Base-by-base conservation (phyloP, 2,888 invertebrate genomes). In the Colostygia pectinataria region DNA sequence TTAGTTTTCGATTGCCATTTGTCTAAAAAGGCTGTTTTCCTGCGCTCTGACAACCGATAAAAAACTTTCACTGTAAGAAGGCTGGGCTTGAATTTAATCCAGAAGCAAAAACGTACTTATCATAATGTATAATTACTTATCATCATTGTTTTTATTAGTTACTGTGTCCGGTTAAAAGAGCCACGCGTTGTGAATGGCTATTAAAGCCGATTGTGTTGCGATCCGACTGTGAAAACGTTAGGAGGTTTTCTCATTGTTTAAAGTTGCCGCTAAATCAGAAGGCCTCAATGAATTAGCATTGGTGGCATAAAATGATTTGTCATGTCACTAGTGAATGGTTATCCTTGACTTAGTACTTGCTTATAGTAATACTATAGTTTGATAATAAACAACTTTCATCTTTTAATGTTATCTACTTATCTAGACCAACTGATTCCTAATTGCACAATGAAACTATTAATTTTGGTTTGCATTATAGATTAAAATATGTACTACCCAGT, bases 201-300 rank as follows among this genome's bases (percentile, higher is more conserved):
- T 63, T 65, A 63, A 68, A 63, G 52, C 46, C 64, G 50, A 77
- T 77, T 74, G 73, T 74, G 60, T 71, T 55, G 28, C n/a, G 39
- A 61, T 58, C 56, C 41, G 50, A 24, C 63, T 73, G 75, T 70
- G 77, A 75, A 78, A 71, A 66, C 55, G 53, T 57, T 59, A 59
- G 62, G 66, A 63, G 63, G 56, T 39, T 68, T 71, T 62, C 54
- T 62, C 71, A 78, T 76, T 74, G 78, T 77, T 61, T 65, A 66
- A 57, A 59, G 61, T 65, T 60, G 66, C 68, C 63, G 59, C 51
- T 58, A 58, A 61, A 65, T 58, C 51, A 36, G 66, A 68, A 65
- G 68, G 66, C 61, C 60, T 46, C 40, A 41, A 45, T 47, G 47
- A 56, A 57, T 58, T 58, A 34, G 40, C 52, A 38, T 42, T 38